These are phyloP conservation scores for Drosophila sproati DNA, from an alignment of 1,140 invertebrate species.

Conservation along the genomic window DNA sequence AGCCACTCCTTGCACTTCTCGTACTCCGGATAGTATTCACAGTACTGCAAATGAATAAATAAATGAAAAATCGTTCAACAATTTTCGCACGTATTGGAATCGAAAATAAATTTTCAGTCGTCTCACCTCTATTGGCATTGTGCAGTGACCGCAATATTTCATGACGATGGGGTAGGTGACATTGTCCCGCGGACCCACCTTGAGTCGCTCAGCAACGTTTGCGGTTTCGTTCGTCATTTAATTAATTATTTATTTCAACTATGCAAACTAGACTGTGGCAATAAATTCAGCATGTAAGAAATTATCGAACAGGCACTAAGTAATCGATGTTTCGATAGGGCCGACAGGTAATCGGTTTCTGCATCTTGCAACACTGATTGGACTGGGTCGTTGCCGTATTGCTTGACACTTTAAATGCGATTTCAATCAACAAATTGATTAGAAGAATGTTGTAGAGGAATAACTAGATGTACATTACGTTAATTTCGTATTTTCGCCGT, in stretches of 20 bases:
- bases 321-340: conserved; percentile 17
- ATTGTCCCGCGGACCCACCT: conserved; percentile 79
- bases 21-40: conserved; percentile 98
- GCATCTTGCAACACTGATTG: conserved; percentile 9
- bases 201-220: conserved; percentile 71
- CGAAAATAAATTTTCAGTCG: not conserved
- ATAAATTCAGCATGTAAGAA: conserved; percentile 13
- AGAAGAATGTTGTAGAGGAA: too few relatives aligned
- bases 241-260: conserved; percentile 15
- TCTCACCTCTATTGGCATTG: conserved; percentile 92
- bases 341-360: conserved; percentile 4
- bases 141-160: conserved; percentile 97
- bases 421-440: not conserved
- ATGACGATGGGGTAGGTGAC: conserved; percentile 94
- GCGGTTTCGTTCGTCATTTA: conserved; percentile 68
- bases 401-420: not conserved
- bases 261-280: conserved; percentile 17
- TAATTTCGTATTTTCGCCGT: too few relatives aligned
- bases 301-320: conserved; percentile 14
- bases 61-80: not conserved
- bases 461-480: too few relatives aligned
- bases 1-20: conserved; percentile 99
- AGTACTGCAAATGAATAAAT: conserved; percentile 89
- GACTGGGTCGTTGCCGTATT: not conserved
- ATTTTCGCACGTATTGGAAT: not conserved